phyloP scores from a whole-genome alignment of 2,797 vertebrate species.

The Diglossa cyanea region DNA sequence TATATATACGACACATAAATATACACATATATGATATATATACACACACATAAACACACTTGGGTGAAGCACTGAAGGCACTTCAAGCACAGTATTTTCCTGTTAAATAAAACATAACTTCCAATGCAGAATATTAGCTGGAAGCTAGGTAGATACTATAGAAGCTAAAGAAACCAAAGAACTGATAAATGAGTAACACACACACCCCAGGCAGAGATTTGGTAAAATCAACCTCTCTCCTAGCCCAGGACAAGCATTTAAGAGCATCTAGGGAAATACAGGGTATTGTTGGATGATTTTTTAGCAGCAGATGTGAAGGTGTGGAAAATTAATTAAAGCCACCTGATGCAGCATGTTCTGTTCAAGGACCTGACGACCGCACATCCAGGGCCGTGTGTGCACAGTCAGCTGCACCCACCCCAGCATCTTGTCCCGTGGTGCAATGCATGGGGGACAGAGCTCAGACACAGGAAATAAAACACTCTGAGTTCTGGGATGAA shows the following conservation, averaged over 20 bases:
- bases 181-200: not conserved
- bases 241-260: not conserved
- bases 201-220: not conserved
- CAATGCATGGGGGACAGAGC: accelerated
- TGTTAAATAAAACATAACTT: not conserved
- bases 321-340: not conserved
- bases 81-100: not conserved
- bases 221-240: not conserved
- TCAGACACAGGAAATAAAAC: not conserved
- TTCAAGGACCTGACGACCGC: not conserved
- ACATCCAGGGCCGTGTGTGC: not conserved
- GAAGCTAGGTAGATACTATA: not conserved
- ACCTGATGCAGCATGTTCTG: not conserved
- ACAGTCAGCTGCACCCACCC: not conserved
- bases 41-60: accelerated
- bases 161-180: not conserved
- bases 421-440: not conserved
- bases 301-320: not conserved
- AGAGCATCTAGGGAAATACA: not conserved
- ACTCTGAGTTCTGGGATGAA: not conserved
- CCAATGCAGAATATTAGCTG: not conserved
- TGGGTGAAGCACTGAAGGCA: not conserved
- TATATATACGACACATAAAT: accelerated
- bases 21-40: accelerated
- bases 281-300: not conserved